Base-by-base conservation (phyloP, 2,888 invertebrate species). In the Euphydryas editha region DNA sequence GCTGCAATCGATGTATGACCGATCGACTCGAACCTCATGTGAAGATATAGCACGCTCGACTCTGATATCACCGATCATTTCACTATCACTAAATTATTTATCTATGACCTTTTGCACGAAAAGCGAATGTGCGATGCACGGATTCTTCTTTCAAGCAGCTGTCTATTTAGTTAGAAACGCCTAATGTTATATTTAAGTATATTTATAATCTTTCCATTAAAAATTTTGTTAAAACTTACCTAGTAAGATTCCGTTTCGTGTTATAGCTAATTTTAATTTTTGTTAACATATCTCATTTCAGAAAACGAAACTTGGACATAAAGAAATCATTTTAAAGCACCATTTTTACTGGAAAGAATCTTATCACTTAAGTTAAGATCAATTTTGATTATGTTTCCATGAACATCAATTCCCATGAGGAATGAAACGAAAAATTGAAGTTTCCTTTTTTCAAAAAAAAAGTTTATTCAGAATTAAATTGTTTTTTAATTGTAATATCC, bases 41-140 rank as follows among this genome's bases (percentile, higher is more conserved):
- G 92, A 90, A 92, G 92, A 92, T 92, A 91, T 92, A 90, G 92
- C 87, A 83, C 85, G 88, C 86, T 84, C 85, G 85, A 89, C 86
- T 85, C 79, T 76, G 80, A 81, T 81, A 81, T 85, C 91, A 90
- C 90, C 85, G 84, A 83, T 88, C 91, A 90, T 88, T 79, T 80
- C 88, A 89, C 85, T 81, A 79, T 81, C 90, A 90, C 90, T 83
- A 78, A 88, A 84, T 79, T 73, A 70, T 39, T 4, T 36, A 39
- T 87, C 81, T 90, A 81, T 85, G 81, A 86, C 87, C 85, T 90
- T 83, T 86, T 92, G 92, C 92, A 92, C 92, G 92, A 91, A 86
- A 89, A 88, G 91, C 92, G 92, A 92, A 92, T 92, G 91, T 90
- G 92, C 92, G 83, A 87, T 92, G 92, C 92, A 92, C 92, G 92